Conservation (phyloP, 2,888 invertebrate genomes). For the Holacanthella duospinosa region DNA sequence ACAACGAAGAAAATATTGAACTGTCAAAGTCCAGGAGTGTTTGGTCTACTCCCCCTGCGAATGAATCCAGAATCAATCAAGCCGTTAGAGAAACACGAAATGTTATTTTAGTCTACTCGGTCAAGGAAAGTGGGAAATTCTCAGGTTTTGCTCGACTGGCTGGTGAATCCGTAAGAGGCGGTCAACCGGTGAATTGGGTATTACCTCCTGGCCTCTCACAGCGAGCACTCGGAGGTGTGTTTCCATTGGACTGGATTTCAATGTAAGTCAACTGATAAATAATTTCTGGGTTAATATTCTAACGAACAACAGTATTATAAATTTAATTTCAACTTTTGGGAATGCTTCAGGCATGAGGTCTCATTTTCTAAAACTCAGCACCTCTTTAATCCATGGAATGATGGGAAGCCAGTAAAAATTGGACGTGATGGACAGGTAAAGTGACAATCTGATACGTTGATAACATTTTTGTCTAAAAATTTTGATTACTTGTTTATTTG, state of each 20-base stretch:
- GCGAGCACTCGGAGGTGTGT: conserved; percentile 87
- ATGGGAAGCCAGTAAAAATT: conserved; percentile 95
- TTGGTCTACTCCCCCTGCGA: conserved; percentile 95
- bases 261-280: conserved; percentile 44
- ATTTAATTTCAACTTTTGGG: not conserved
- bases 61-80: conserved; percentile 90
- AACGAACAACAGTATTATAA: too few relatives aligned
- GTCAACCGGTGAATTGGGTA: conserved; percentile 82
- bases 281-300: too few relatives aligned
- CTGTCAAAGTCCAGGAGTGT: conserved; percentile 90
- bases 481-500: not conserved
- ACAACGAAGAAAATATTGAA: conserved; percentile 92
- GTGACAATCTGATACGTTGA: too few relatives aligned
- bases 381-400: conserved; percentile 95
- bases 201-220: conserved; percentile 85
- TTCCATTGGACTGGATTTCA: conserved; percentile 94
- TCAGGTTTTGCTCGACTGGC: conserved; percentile 82
- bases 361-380: conserved; percentile 85
- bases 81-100: conserved; percentile 86
- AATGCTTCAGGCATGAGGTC: conserved; percentile 60
- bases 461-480: not conserved
- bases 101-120: conserved; percentile 90
- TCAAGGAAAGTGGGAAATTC: conserved; percentile 89
- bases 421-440: conserved; percentile 80
- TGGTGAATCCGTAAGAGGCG: conserved; percentile 79